Conservation (phyloP, 2,888 invertebrate species). For the Hypselothyrea guttata region DNA sequence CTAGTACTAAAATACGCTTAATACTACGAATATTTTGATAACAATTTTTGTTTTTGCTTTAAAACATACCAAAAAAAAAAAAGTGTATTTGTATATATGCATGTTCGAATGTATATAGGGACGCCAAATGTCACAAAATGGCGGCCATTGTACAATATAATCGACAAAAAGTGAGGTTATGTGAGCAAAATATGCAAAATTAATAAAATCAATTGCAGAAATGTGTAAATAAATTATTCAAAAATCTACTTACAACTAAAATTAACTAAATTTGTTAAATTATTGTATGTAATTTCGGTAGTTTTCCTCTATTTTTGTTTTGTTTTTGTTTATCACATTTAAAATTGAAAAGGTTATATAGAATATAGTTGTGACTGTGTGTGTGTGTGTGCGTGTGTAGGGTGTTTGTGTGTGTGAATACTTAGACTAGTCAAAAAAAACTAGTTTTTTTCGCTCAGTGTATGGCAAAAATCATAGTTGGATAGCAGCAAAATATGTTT, state of each 20-base stretch:
- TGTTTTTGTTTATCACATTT: conserved; percentile 44
- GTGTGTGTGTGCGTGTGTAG: too few species aligned
- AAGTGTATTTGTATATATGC: too few species aligned
- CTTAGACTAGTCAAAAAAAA: conserved; percentile 11
- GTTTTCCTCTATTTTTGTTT: conserved; percentile 12
- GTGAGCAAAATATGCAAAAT: too few species aligned
- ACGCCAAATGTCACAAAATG: not conserved
- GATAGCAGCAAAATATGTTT: conserved; percentile 42
- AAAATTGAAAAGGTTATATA: conserved; percentile 19
- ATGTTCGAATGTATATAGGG: too few species aligned
- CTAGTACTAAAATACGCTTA: too few species aligned
- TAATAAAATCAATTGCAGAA: not conserved
- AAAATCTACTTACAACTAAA: conserved; percentile 36
- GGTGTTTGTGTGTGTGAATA: conserved; percentile 10
- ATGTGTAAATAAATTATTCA: not conserved
- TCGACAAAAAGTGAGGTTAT: conserved; percentile 16
- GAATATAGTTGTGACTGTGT: conserved; percentile 12
- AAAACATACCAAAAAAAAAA: too few species aligned
- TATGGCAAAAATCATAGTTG: conserved; percentile 22
- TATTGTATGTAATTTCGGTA: too few species aligned
- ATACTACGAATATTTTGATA: too few species aligned
- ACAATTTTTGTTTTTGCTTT: too few species aligned
- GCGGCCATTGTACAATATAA: not conserved
- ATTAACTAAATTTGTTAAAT: conserved; percentile 31
- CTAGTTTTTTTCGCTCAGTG: conserved; percentile 5